A percentile compares a stretch with the other conserved stretches of the same genome.
Conservation (phyloP, 2,113 vertebrate genomes). For the Cyanoramphus novaezelandiae region DNA sequence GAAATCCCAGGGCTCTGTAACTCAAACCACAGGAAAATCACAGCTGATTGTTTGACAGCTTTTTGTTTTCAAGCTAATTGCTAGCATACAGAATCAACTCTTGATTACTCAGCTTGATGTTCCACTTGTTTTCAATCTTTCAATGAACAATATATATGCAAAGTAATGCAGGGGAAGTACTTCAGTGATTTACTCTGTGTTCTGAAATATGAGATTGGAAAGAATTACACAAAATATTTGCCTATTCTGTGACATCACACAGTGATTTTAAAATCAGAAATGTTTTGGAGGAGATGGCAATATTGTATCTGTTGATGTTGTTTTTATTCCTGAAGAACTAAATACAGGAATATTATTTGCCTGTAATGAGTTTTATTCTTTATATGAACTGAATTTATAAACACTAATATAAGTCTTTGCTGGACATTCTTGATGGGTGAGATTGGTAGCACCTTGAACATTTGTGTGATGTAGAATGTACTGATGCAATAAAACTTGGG, state of each 20-base stretch:
- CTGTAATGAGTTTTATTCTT: background rate
- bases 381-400: background rate
- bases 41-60: conserved; percentile 7
- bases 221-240: conserved; percentile 3
- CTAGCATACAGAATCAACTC: conserved; percentile 12
- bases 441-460: background rate
- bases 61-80: conserved; percentile 42
- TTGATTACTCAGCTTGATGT: conserved; percentile 41
- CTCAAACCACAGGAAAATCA: conserved; percentile 25
- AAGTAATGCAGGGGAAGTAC: background rate
- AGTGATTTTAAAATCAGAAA: background rate
- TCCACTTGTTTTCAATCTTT: conserved; percentile 25
- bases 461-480: background rate
- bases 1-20: background rate
- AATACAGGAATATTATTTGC: background rate
- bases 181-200: background rate
- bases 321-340: background rate
- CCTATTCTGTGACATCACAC: background rate
- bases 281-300: background rate
- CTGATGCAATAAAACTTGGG: background rate
- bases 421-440: background rate
- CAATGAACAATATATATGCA: background rate
- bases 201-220: conserved; percentile 3
- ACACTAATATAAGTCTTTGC: background rate
- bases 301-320: background rate